Evolutionary conservation across 2,113 vertebrate genomes (phyloP), one percentile per base, ranked within the genome.

Genomic region (Fukomys damarensis): DNA sequence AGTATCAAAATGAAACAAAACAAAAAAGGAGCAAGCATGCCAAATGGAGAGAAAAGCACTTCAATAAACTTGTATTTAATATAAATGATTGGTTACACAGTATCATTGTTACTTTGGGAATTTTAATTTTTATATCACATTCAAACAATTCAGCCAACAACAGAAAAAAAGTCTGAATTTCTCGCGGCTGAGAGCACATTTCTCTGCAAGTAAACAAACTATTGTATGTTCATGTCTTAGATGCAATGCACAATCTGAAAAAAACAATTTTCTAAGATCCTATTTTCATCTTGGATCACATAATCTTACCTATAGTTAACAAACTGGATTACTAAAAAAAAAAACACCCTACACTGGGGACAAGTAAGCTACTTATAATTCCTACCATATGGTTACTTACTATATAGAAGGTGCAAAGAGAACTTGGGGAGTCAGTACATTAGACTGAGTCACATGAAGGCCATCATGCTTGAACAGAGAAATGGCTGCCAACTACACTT

Each of bases 91-190:
- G 19, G 2, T 24, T 77, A 8, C 61, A 58, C 2, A 1, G 10
- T 56, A 82, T 82, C 26, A 49, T 8, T 83, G 41, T 43, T 76
- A 86, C 24, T 30, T 58, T 46, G 61, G 52, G 30, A 61, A 46
- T 56, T 92, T 92, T 54, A 11, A 77, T 59, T 84, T 92, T 92
- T 95, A 89, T 63, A 49, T 26, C 58, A 77, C 22, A 56, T 83
- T 89, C 92, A 91, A n/a, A 87, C 35, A 92, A 52, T 74, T 93
- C 70, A 92, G 54, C 91, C 63, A 87, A 65, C 41, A 76, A 77
- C 38, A 72, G 70, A 38, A 41, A 83, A 83, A 61, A 22, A 80
- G 3, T 26, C 2, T 16, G 4, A n/a, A 46, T 79, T 41, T 85
- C 81, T 49, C 79, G 66, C 35, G 35, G 84, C 70, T 10, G 10